These are phyloP conservation scores for Drosophila rubida DNA, from an alignment of 2,888 invertebrate species.

Conservation along the genomic window DNA sequence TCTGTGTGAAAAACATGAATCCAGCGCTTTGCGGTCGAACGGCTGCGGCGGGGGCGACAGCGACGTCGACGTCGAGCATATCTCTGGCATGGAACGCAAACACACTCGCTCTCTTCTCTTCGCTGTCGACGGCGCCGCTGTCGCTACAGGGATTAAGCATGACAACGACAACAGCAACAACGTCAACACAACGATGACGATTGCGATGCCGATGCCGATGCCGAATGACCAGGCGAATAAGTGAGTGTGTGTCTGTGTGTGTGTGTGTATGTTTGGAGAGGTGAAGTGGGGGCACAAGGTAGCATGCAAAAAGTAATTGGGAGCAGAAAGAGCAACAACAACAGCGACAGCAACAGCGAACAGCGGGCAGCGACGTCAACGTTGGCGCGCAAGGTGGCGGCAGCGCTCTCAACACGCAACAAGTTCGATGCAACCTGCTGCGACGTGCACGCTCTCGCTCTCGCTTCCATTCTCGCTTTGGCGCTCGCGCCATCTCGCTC, in stretches of 20 bases:
- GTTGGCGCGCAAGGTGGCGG: conserved; percentile 74
- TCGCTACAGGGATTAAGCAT: conserved; percentile 79
- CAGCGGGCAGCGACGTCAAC: conserved; percentile 16
- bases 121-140: conserved; percentile 58
- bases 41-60: conserved; percentile 30
- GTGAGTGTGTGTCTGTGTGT: conserved; percentile 7
- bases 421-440: conserved; percentile 73
- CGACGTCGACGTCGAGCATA: conserved; percentile 54
- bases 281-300: conserved; percentile 80
- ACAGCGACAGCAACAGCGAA: conserved; percentile 32
- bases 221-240: conserved; percentile 59
- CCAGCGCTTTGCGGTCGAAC: conserved; percentile 78
- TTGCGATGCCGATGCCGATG: conserved; percentile 58
- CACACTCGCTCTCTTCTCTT: conserved; percentile 51
- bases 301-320: conserved; percentile 82
- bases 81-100: conserved; percentile 52
- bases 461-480: conserved; percentile 9
- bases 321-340: conserved; percentile 77
- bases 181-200: conserved; percentile 75
- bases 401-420: conserved; percentile 62
- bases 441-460: conserved; percentile 27
- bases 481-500: conserved; percentile 4
- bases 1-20: conserved; percentile 82
- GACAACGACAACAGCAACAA: conserved; percentile 58
- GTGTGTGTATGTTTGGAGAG: conserved; percentile 54